Base-by-base conservation (phyloP, 1,140 invertebrate genomes). In the Liolophura sinensis region DNA sequence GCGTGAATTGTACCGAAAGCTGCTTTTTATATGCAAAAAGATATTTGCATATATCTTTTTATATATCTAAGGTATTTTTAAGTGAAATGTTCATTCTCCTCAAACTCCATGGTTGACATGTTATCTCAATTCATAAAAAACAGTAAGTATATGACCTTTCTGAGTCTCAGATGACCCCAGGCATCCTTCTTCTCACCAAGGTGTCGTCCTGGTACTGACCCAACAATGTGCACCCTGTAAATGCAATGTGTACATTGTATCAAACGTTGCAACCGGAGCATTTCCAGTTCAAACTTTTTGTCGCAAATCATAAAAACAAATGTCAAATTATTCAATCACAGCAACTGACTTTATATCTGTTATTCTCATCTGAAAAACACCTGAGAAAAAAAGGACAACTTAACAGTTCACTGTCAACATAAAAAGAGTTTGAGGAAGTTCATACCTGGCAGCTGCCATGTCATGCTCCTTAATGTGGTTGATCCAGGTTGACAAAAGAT, bases 141-240 rank as follows among this genome's bases (percentile, higher is more conserved):
- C 24, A 27, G 22, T 66, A 11, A 52, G 15, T 22, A 7, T 11
- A 93, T 78, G 61, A 95, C 81, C 22, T 86, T 81, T 1, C 87
- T 87, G 6, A 94, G 82, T 66, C 90, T 89, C 51, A 88, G 85
- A 76, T 95, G 89, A 5, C 94, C 80, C 93, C 94, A 90, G 59
- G 65, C 65, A 55, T 71, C 73, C 62, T 82, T 84, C 18, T 75
- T 78, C 6, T 87, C 81, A 1, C 88, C 89, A 51, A 87, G 87
- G 78, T 95, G 91, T 56, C 89, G 88, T 0, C 94, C 94, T 40
- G 95, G 95, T 3, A 90, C 88, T 4, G 94, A 96, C 0, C 89
- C 90, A 59, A 97, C 86, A 40, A 98, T 89, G 78, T 92, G 92
- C 0, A 96, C 95, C 70, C 77, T 84, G 64, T 11, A 74, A 75